Evolutionary conservation across 2,113 vertebrate genomes (phyloP).

Genomic region (Anthoscopus minutus): DNA sequence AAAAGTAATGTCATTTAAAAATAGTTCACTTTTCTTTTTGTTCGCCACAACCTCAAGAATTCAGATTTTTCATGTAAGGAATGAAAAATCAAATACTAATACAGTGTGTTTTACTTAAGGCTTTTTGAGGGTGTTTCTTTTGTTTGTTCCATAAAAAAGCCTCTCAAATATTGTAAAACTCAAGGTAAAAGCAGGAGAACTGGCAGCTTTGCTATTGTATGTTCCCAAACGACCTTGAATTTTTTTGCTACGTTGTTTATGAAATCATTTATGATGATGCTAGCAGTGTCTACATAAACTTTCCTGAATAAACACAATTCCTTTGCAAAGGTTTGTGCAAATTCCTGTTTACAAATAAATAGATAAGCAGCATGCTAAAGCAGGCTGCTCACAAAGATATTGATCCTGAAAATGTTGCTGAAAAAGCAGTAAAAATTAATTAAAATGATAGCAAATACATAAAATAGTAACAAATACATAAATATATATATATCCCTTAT

Average conservation of each 20-base stretch:
- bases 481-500: accelerated
- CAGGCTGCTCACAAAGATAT: not conserved
- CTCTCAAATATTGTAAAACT: not conserved
- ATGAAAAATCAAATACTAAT: not conserved
- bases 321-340: not conserved
- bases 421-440: not conserved
- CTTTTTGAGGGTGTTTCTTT: not conserved
- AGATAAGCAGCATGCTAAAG: not conserved
- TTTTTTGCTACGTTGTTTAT: not conserved
- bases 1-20: not conserved
- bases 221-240: not conserved
- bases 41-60: not conserved
- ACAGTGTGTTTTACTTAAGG: not conserved
- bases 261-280: not conserved
- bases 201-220: not conserved
- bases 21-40: not conserved
- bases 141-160: not conserved
- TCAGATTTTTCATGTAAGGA: not conserved
- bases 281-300: not conserved
- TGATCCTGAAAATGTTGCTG: not conserved
- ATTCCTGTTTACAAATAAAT: not conserved
- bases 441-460: not conserved
- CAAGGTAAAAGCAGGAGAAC: not conserved
- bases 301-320: not conserved
- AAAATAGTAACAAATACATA: not conserved